Conservation (phyloP, 2,888 invertebrate genomes). For the Oscheius myriophilus region DNA sequence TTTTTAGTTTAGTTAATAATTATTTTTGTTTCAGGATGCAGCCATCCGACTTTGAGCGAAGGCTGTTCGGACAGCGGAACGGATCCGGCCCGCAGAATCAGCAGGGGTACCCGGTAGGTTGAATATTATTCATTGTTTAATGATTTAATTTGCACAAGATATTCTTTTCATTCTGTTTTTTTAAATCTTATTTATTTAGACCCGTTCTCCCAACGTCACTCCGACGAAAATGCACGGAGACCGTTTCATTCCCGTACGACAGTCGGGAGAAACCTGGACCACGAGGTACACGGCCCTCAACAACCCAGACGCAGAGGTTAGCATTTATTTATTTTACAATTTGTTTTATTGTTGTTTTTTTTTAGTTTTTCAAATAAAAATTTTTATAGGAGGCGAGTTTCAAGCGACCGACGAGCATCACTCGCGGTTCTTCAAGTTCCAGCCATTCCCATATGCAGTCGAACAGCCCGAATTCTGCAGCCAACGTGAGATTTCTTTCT, state of each 20-base stretch:
- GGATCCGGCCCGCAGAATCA: slow-evolving; percentile 6
- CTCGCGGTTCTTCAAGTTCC: not conserved
- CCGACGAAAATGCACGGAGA: slow-evolving; percentile 66
- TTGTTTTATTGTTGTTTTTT: too few relatives aligned
- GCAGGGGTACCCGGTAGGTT: too few relatives aligned
- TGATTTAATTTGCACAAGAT: slow-evolving; percentile 1
- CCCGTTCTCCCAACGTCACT: slow-evolving; percentile 72
- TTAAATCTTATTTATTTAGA: slow-evolving; percentile 26
- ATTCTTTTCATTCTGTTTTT: not conserved
- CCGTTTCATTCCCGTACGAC: slow-evolving; percentile 66
- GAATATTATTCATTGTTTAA: too few relatives aligned
- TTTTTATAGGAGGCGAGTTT: slow-evolving; percentile 11
- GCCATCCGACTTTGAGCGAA: slow-evolving; percentile 31
- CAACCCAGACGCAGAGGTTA: slow-evolving; percentile 16
- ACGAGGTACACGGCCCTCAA: slow-evolving; percentile 58
- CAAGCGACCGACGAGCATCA: slow-evolving; percentile 17
- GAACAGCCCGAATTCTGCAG: slow-evolving; percentile 14
- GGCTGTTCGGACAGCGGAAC: slow-evolving; percentile 47
- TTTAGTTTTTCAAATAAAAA: not conserved
- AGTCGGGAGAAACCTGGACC: slow-evolving; percentile 63
- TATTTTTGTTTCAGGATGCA: slow-evolving; percentile 6
- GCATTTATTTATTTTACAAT: too few relatives aligned
- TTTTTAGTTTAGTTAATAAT: not conserved
- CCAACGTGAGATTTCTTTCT: not conserved
- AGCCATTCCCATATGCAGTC: slow-evolving; percentile 7